Evolutionary conservation across 2,888 invertebrate species (phyloP).

Genomic region (Congeria kusceri): DNA sequence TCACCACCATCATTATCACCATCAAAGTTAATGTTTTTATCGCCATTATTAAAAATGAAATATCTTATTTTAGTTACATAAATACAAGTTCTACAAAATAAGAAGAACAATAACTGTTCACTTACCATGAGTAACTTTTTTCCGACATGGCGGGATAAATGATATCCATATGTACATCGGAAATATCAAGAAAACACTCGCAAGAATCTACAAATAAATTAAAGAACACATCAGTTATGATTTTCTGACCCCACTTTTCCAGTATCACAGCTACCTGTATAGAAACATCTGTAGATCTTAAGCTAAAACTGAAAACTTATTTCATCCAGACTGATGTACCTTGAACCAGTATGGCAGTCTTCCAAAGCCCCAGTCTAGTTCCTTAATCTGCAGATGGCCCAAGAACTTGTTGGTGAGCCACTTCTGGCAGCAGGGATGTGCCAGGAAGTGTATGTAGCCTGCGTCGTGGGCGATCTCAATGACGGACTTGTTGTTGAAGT

Average conservation of each 20-base stretch:
- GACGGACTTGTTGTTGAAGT: constrained; percentile 84
- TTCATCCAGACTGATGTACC: constrained; percentile 62
- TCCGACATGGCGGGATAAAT: constrained; percentile 63
- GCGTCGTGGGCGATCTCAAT: constrained; percentile 85
- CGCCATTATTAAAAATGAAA: too few species aligned
- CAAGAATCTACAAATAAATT: constrained; percentile 71
- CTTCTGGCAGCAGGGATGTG: constrained; percentile 86
- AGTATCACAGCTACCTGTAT: too few species aligned
- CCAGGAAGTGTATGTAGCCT: constrained; percentile 85
- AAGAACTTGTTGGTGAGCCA: constrained; percentile 86
- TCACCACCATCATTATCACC: too few species aligned
- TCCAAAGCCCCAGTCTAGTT: constrained; percentile 81
- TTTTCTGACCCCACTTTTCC: too few species aligned
- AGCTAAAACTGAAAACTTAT: neutral
- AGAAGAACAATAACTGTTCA: too few species aligned
- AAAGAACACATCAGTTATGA: too few species aligned
- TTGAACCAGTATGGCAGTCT: constrained; percentile 83
- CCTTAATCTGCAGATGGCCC: constrained; percentile 83
- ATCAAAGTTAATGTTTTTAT: too few species aligned
- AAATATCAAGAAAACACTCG: constrained; percentile 83
- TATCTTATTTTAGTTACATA: too few species aligned
- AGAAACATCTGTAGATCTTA: too few species aligned
- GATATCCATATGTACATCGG: constrained; percentile 84
- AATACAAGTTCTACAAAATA: too few species aligned
- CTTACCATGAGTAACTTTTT: constrained; percentile 32